These are phyloP conservation scores for Casuarius casuarius DNA, from an alignment of 2,113 vertebrate genomes.

Conservation along the genomic window DNA sequence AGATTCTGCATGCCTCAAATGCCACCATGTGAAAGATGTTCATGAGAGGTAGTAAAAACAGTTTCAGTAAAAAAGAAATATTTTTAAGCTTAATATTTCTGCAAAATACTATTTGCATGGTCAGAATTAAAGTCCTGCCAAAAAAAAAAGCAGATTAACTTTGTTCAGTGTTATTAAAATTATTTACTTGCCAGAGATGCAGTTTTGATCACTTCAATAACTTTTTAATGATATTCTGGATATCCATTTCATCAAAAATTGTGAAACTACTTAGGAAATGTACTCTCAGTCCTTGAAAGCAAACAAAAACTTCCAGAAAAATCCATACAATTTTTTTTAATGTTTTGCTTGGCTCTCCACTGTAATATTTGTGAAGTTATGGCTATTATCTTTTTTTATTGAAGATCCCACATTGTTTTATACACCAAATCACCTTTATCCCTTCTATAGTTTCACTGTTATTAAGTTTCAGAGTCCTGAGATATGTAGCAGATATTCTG, in stretches of 20 bases:
- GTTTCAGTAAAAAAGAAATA: neutral
- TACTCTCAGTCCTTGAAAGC: neutral
- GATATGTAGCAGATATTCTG: neutral
- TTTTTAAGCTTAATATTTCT: neutral
- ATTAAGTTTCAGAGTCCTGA: neutral
- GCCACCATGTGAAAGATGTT: neutral
- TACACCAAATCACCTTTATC: neutral
- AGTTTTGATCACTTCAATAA: neutral
- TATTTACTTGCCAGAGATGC: neutral
- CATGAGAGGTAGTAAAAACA: neutral
- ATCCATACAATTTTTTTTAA: accelerated
- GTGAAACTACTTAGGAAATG: neutral
- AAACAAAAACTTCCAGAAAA: neutral
- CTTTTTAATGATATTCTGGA: neutral
- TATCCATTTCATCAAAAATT: neutral
- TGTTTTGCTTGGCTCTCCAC: neutral
- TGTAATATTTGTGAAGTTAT: neutral
- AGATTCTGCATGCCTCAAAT: neutral
- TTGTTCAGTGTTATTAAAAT: neutral
- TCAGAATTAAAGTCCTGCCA: neutral
- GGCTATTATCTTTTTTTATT: neutral
- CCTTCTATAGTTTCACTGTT: neutral
- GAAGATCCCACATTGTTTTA: neutral
- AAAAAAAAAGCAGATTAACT: neutral
- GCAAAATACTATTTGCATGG: neutral